Base-by-base conservation (phyloP, 2,888 invertebrate species). In the Chloroclystis v-ata region DNA sequence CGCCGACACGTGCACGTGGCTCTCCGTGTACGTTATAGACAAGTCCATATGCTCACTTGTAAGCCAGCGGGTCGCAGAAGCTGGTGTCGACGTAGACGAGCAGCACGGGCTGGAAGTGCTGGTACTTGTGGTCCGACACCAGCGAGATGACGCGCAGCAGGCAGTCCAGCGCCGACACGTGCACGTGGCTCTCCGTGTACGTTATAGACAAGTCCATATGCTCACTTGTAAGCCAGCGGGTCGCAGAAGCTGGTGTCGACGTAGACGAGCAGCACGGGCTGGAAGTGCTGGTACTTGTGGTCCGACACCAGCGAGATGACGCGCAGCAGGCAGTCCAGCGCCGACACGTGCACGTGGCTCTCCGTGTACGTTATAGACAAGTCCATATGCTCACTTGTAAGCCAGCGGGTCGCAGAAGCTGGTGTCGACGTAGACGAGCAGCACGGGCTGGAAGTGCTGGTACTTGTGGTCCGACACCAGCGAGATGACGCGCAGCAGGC, bases 381-480 rank as follows among this genome's bases (percentile, higher is more conserved):
- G n/a, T n/a, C n/a, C n/a, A n/a, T n/a, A n/a, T n/a, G 3, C 20
- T 20, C 5, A 20, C 20, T 20, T 20, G 20, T 20, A 20, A 20
- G 20, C 20, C 3, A 20, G 26, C 26, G 26, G 26, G 9, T 26
- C 26, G 26, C 20, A 20, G 20, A 20, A 98, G 73, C 95, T 96
- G 69, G 95, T 93, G 64, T 95, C 93, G 53, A 98, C 97, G 72
- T 98, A 98, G 11, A 95, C 91, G 85, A 78, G 76, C 45, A 98
- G 87, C 13, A 98, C 97, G 0, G 97, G 96, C 73, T 96, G 94
- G 77, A 98, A 98, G 78, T 98, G 97, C 69, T 95, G 94, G 81
- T 97, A 98, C 73, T 96, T 95, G 78, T 95, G 91, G 79, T 98
- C 97, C 2, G 95, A 95, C n/a, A 98, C 96, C 42, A 97, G 89